Evolutionary conservation across 2,797 vertebrate species (phyloP).

Genomic region (Adrianichthys oophorus): DNA sequence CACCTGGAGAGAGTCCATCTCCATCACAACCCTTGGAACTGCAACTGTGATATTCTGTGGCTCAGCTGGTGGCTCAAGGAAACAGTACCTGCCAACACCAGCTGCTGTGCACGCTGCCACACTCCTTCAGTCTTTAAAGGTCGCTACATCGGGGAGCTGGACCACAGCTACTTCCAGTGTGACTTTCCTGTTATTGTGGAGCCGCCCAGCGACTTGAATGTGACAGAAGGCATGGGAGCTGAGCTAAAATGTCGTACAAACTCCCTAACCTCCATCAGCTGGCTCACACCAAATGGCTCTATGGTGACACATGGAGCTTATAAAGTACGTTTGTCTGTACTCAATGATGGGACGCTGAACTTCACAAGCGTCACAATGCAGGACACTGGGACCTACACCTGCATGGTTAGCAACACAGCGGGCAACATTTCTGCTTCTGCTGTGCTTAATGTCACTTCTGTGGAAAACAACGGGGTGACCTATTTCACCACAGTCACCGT

Average conservation of each 20-base stretch:
- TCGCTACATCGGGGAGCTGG: constrained; percentile 96
- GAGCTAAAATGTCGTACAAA: constrained; percentile 97
- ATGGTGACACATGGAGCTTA: constrained; percentile 95
- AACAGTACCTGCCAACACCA: constrained; percentile 95
- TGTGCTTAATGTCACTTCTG: constrained; percentile 92
- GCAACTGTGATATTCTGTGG: constrained; percentile 99
- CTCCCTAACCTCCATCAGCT: constrained; percentile 94
- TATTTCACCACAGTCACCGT: constrained; percentile 99
- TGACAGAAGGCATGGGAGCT: constrained; percentile 96
- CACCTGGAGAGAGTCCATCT: constrained; percentile 95
- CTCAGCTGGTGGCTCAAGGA: constrained; percentile 99
- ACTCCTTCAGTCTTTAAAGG: constrained; percentile 90
- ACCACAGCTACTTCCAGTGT: constrained; percentile 98
- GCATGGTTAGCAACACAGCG: constrained; percentile 97
- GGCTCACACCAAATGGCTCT: constrained; percentile 96
- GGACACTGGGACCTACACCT: constrained; percentile 97
- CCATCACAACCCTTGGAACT: constrained; percentile 99
- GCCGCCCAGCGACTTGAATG: constrained; percentile 95
- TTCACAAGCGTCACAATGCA: constrained; percentile 94
- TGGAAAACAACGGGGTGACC: constrained; percentile 90
- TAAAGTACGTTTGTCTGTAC: constrained; percentile 91
- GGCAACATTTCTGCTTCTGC: constrained; percentile 98
- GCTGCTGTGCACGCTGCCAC: constrained; percentile 96
- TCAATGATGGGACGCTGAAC: constrained; percentile 95
- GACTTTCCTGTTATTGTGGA: constrained; percentile 96